phyloP scores from a whole-genome alignment of 2,797 vertebrate genomes.

The Etheostoma nigrum region DNA sequence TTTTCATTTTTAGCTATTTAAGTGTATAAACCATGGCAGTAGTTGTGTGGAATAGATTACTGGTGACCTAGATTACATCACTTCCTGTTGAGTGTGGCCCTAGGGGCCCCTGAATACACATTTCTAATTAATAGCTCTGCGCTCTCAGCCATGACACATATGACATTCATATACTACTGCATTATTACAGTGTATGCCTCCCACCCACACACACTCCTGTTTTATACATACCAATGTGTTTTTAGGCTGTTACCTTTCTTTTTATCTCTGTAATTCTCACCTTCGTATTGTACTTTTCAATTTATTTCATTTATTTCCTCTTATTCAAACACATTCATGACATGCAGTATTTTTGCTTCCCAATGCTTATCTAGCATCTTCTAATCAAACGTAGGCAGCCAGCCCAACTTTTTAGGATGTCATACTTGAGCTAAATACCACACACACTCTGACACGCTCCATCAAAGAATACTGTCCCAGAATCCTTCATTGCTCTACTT shows the following conservation, averaged over 20 bases:
- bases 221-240: not conserved
- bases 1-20: slow-evolving; percentile 12
- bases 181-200: slow-evolving; percentile 17
- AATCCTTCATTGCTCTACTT: slow-evolving; percentile 78
- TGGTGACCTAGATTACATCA: slow-evolving; percentile 67
- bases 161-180: slow-evolving; percentile 57
- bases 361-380: slow-evolving; percentile 8
- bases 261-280: not conserved
- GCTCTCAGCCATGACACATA: slow-evolving; percentile 56
- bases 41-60: slow-evolving; percentile 47
- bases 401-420: slow-evolving; percentile 31
- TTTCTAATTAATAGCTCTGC: slow-evolving; percentile 68
- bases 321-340: not conserved
- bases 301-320: not conserved
- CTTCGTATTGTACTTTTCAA: not conserved
- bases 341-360: not conserved
- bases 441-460: slow-evolving; percentile 19
- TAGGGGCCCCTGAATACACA: slow-evolving; percentile 39
- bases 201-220: slow-evolving; percentile 1
- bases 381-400: slow-evolving; percentile 16
- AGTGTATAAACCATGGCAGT: slow-evolving; percentile 28
- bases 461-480: slow-evolving; percentile 68
- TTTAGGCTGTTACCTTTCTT: not conserved
- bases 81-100: slow-evolving; percentile 60
- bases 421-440: slow-evolving; percentile 19